phyloP scores from a whole-genome alignment of 64 coral and sea anemone species.

The Dendrophyllia cribrosa region DNA sequence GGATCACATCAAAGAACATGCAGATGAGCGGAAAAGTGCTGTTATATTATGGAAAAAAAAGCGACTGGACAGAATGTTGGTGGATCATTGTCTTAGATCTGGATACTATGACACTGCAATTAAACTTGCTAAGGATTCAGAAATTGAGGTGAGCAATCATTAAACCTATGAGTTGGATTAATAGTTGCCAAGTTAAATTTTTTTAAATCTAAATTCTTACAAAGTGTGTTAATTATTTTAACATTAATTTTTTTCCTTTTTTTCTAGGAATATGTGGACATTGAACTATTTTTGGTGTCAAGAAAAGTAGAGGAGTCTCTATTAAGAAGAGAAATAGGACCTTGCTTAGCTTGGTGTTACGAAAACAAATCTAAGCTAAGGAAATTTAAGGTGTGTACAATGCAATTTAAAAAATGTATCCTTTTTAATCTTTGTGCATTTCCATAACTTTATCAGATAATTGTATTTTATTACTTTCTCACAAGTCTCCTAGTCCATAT shows the following conservation, averaged over 20 bases:
- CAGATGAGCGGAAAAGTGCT: conserved; percentile 85
- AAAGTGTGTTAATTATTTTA: too few relatives aligned
- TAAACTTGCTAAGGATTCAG: conserved; percentile 87
- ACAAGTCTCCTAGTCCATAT: too few relatives aligned
- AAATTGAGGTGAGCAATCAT: conserved; percentile 82
- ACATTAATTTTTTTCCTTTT: neutral
- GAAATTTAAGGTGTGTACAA: conserved; percentile 84
- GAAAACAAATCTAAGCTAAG: conserved; percentile 98
- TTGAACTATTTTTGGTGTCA: conserved; percentile 93
- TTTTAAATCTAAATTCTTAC: too few relatives aligned
- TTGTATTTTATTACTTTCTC: too few relatives aligned
- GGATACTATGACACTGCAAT: conserved; percentile 96
- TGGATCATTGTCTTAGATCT: conserved; percentile 92
- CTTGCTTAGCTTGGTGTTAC: conserved; percentile 97
- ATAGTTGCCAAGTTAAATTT: too few relatives aligned
- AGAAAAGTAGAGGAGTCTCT: conserved; percentile 93
- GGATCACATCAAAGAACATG: conserved; percentile 96
- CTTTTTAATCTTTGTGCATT: too few relatives aligned
- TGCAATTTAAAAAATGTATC: too few relatives aligned
- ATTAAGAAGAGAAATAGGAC: conserved; percentile 70
- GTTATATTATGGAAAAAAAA: conserved; percentile 96
- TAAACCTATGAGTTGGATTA: too few relatives aligned
- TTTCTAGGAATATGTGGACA: conserved; percentile 89
- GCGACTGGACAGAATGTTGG: conserved; percentile 90
- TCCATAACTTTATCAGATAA: too few relatives aligned